Conservation (phyloP, 2,113 vertebrate genomes). For the human region GRCh38 chr18:7443001-7443500, state of each 20-base stretch:
- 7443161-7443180: background rate
- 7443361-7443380: background rate
- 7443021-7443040: background rate
- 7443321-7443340: background rate
- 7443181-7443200: background rate
- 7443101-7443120: background rate
- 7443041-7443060: background rate
- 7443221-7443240: background rate
- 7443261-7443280: background rate
- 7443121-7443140: background rate
- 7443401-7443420: background rate
- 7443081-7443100: accelerated
- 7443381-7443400: background rate
- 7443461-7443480: background rate
- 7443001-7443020: background rate
- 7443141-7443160: background rate
- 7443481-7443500: background rate
- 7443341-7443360: background rate
- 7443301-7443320: background rate
- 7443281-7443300: background rate
- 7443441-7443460: background rate
- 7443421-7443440: background rate
- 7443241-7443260: background rate
- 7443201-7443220: background rate
- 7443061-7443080: too few species aligned